A percentile compares a stretch with the other conserved stretches of the same genome.
Evolutionary conservation across 1,140 invertebrate species (phyloP).

Genomic region (Trinorchestia longiramus): DNA sequence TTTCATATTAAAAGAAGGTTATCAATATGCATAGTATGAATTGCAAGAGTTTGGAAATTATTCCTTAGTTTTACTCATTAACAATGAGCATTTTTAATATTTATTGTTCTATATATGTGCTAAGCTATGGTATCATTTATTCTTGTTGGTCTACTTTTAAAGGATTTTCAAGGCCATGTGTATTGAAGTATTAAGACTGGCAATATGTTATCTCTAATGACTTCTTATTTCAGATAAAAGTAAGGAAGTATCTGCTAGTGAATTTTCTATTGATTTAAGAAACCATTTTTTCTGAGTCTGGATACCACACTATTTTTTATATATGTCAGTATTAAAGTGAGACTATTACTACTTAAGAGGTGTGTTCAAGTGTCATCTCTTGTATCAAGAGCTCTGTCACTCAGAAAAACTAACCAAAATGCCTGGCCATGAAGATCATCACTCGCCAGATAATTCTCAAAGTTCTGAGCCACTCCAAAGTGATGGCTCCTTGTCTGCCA

Average conservation of each 20-base stretch:
- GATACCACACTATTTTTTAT: background rate
- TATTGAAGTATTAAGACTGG: background rate
- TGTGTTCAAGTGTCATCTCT: background rate
- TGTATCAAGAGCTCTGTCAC: background rate
- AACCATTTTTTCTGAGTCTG: background rate
- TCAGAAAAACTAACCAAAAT: background rate
- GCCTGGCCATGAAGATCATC: slow-evolving; percentile 9
- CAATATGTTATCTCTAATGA: background rate
- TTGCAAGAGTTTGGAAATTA: too few species aligned
- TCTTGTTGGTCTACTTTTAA: background rate
- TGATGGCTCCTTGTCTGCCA: slow-evolving; percentile 31
- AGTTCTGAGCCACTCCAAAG: slow-evolving; percentile 28
- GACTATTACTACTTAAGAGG: background rate
- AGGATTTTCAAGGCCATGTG: background rate
- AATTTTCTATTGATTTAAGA: background rate
- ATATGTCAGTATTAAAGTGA: background rate
- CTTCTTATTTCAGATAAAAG: background rate
- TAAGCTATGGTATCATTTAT: background rate
- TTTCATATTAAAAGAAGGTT: too few species aligned
- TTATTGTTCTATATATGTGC: background rate
- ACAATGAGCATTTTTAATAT: too few species aligned
- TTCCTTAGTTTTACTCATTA: too few species aligned
- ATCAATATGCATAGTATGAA: too few species aligned
- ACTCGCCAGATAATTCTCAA: slow-evolving; percentile 33
- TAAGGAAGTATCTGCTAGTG: background rate